Conservation (phyloP, 2,888 invertebrate genomes). For the Scrobipalpa atriplicella region DNA sequence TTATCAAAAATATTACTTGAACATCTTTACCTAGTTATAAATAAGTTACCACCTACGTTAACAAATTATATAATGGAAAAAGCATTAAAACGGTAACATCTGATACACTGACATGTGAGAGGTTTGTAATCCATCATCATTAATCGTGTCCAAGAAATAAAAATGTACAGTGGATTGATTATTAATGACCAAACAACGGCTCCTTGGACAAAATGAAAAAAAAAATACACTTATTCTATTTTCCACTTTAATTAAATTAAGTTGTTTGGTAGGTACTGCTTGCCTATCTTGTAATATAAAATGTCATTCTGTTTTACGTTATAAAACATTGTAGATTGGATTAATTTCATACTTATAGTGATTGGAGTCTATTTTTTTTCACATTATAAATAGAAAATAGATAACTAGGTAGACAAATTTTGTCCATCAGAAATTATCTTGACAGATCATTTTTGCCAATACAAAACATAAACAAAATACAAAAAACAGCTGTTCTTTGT, state of each 20-base stretch:
- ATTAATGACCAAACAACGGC: conserved; percentile 22
- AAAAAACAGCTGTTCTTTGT: too few species aligned
- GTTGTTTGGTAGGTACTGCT: not conserved
- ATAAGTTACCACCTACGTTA: not conserved
- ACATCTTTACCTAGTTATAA: not conserved
- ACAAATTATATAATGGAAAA: conserved; percentile 13
- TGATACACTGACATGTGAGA: conserved; percentile 10
- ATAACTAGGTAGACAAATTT: too few species aligned
- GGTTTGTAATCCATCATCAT: conserved; percentile 17
- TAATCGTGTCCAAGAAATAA: conserved; percentile 8
- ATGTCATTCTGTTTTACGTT: not conserved
- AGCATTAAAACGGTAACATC: not conserved
- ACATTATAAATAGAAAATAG: too few species aligned
- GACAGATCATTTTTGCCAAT: too few species aligned
- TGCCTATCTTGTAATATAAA: not conserved
- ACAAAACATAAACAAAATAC: too few species aligned
- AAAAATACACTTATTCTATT: conserved; percentile 7
- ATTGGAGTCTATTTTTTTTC: too few species aligned
- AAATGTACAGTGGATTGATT: conserved; percentile 16
- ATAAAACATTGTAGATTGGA: too few species aligned
- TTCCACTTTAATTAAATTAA: conserved; percentile 20
- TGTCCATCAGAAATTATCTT: too few species aligned
- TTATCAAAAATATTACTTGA: too few species aligned
- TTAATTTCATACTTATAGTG: too few species aligned
- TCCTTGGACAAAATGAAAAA: conserved; percentile 1